Conservation (phyloP, 2,797 vertebrate species). For the Pangasius mekongensis region DNA sequence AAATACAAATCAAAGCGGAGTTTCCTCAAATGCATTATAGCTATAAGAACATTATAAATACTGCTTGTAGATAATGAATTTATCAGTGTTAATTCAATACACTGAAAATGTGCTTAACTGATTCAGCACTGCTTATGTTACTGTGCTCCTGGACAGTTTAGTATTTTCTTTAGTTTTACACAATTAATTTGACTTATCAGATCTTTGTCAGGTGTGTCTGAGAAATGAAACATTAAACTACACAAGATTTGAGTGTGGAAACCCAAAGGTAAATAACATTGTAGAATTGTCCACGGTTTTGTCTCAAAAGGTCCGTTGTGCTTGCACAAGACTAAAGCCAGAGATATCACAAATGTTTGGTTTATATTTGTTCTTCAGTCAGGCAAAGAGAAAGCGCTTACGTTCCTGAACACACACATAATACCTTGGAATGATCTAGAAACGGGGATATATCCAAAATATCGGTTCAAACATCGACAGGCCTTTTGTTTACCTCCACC, state of each 20-base stretch:
- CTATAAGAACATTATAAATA: slow-evolving; percentile 18
- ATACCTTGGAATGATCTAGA: slow-evolving; percentile 43
- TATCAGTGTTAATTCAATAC: slow-evolving; percentile 5
- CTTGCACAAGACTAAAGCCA: slow-evolving; percentile 21
- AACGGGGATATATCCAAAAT: slow-evolving; percentile 48
- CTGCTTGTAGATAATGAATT: not conserved
- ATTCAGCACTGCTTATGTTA: not conserved
- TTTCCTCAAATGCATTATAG: not conserved
- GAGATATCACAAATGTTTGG: slow-evolving; percentile 27
- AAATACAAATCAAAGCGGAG: slow-evolving; percentile 20
- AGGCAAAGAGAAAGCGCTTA: slow-evolving; percentile 23
- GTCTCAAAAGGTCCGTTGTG: slow-evolving; percentile 20
- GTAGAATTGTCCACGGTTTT: slow-evolving; percentile 17
- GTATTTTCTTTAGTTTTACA: slow-evolving; percentile 1
- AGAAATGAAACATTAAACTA: slow-evolving; percentile 1
- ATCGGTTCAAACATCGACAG: slow-evolving; percentile 50
- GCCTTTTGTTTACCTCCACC: slow-evolving; percentile 54
- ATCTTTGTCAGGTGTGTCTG: not conserved
- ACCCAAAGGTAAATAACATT: not conserved
- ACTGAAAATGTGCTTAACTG: slow-evolving; percentile 6
- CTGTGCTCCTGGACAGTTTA: not conserved
- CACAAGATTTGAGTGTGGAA: not conserved
- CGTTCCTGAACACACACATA: slow-evolving; percentile 30
- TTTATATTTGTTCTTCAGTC: slow-evolving; percentile 32
- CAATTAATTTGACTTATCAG: not conserved